Base-by-base conservation (phyloP, 2,888 invertebrate species). In the Strigamia crassipes region DNA sequence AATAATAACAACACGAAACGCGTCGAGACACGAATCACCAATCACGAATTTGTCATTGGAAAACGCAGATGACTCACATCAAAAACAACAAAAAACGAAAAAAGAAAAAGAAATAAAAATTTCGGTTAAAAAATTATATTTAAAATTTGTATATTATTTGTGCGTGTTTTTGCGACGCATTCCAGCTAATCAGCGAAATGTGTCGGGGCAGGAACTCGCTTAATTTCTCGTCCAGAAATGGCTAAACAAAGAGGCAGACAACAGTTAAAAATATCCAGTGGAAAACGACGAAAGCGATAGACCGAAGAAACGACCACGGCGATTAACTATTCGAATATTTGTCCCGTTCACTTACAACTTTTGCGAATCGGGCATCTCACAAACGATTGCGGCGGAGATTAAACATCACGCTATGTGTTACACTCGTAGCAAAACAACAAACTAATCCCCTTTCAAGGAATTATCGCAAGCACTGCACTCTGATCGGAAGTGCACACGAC, bases 341-440 rank as follows among this genome's bases (percentile, higher is more conserved):
- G 13, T 56, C 23, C n/a, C 9, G 8, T 66, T n/a, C n/a, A 81
- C 61, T 81, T 34, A 81, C 81, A 81, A 34, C 21, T 56, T 81
- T 21, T 21, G 81, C 56, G 81, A 80, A 18, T 51, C 80, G 23
- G 80, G 80, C 80, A 80, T 80, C 80, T 46, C 80, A 80, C 34
- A 31, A 1, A 34, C 78, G 27, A 38, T 78, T 78, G 5, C 6
- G 42, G 42, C 42, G 10, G 2, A 42, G 15, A 42, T 15, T 42
- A 42, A 42, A 42, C 42, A 42, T 42, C 42, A 42, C 42, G 42
- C 10, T 10, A 10, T 15, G 10, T 15, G n/a, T n/a, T n/a, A n/a
- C n/a, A 42, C 42, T 42, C 18, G n/a, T 2, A n/a, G n/a, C 51
- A 51, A 51, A 51, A 51, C n/a, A n/a, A 34, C 51, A 51, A 15